These are phyloP conservation scores for Procambarus virginalis DNA, from an alignment of 1,140 invertebrate genomes.

Conservation along the genomic window DNA sequence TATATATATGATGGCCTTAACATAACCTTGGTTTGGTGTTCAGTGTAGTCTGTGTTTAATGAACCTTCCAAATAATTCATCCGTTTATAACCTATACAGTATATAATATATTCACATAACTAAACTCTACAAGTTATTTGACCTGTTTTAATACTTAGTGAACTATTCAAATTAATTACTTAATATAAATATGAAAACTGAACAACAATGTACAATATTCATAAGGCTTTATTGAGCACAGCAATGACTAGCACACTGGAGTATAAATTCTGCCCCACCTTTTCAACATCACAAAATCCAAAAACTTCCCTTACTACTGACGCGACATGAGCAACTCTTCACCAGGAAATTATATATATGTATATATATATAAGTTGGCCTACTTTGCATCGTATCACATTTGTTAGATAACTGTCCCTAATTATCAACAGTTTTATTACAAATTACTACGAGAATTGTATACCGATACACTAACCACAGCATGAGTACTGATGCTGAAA, in stretches of 20 bases:
- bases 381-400: slow-evolving; percentile 47
- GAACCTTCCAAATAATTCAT: not conserved
- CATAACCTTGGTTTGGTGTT: slow-evolving; percentile 34
- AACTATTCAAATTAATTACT: not conserved
- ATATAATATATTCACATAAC: slow-evolving; percentile 12
- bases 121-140: not conserved
- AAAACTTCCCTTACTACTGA: not conserved
- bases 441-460: slow-evolving; percentile 42
- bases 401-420: slow-evolving; percentile 23
- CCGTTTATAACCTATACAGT: not conserved
- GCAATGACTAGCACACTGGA: slow-evolving; percentile 63
- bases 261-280: slow-evolving; percentile 35
- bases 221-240: slow-evolving; percentile 61
- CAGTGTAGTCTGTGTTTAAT: not conserved
- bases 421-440: slow-evolving; percentile 13
- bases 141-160: not conserved
- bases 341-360: not conserved
- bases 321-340: slow-evolving; percentile 22
- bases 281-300: slow-evolving; percentile 27
- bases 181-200: not conserved
- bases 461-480: slow-evolving; percentile 39
- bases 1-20: slow-evolving; percentile 18
- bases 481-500: slow-evolving; percentile 46
- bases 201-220: slow-evolving; percentile 7
- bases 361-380: not conserved